Evolutionary conservation across 2,113 vertebrate genomes (phyloP).

Genomic region (Chroicocephalus ridibundus): DNA sequence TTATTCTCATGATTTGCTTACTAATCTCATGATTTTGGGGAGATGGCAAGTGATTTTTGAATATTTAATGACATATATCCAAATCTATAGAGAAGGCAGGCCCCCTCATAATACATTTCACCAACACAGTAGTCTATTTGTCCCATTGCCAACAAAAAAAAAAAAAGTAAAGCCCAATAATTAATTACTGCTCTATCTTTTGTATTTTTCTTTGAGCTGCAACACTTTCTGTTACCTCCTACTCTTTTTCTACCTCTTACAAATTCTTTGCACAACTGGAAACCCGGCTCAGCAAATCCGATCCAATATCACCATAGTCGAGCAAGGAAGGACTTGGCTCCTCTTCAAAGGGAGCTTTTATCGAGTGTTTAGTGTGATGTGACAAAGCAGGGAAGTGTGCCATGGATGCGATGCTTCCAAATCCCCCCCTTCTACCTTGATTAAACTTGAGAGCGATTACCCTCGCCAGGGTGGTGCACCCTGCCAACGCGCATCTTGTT

Average conservation of each 20-base stretch:
- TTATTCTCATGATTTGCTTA: not conserved
- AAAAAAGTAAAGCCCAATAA: not conserved
- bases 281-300: not conserved
- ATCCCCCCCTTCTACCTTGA: slow-evolving; percentile 4
- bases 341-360: slow-evolving; percentile 58
- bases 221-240: not conserved
- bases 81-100: not conserved
- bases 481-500: not conserved
- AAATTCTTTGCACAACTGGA: slow-evolving; percentile 14
- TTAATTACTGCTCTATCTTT: not conserved
- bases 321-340: slow-evolving; percentile 36
- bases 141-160: not conserved
- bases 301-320: not conserved
- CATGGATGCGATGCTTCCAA: not conserved
- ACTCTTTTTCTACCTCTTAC: not conserved
- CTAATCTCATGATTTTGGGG: not conserved
- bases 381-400: slow-evolving; percentile 49
- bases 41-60: not conserved
- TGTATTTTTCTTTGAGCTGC: not conserved
- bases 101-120: not conserved
- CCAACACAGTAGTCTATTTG: not conserved
- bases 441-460: not conserved
- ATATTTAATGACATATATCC: not conserved
- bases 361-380: slow-evolving; percentile 16
- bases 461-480: not conserved